Base-by-base conservation (phyloP, 2,113 vertebrate species). In the Pardalotus punctatus region DNA sequence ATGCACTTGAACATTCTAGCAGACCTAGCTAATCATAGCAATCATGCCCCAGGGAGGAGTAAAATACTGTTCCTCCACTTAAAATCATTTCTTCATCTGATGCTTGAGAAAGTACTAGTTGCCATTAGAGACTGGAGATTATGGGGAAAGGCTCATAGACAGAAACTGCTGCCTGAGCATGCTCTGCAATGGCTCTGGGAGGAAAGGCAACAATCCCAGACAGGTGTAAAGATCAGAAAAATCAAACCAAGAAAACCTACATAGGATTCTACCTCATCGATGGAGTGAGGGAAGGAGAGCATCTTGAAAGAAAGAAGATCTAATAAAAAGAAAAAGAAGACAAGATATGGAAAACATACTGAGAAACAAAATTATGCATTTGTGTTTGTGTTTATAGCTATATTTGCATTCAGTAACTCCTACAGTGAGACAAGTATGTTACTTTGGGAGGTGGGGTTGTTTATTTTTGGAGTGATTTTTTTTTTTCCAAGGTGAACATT, bases 21-120 rank as follows among this genome's bases (percentile, higher is more conserved):
- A 86, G 64, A 81, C 64, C 72, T 57, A 77, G 76, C 22, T 88
- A 94, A 86, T 95, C 71, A 77, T n/a, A 91, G 62, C 31, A 90
- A 83, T 84, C 65, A 61, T 74, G 69, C 73, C 78, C 23, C 22
- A 90, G 61, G 78, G 85, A 94, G 45, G 42, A 96, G n/a, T 61
- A 84, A 94, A 94, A 81, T 92, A 83, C 61, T 85, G 56, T 71
- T 90, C 61, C 35, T 25, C 35, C 28, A 40, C 40, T 88, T 57
- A 72, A 20, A 91, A 65, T 76, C 9, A 54, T 77, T 94, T 83
- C 62, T 94, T 95, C 54, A 38, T 64, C 76, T 94, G 76, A 72
- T 92, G 71, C 58, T 90, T 88, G 40, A 73, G 93, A 96, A 83
- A 54, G 62, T 92, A 45, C 67, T 80, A 73, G 71, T 36, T 94